Conservation (phyloP, 2,113 vertebrate genomes). For the Cochlearius cochlearius region DNA sequence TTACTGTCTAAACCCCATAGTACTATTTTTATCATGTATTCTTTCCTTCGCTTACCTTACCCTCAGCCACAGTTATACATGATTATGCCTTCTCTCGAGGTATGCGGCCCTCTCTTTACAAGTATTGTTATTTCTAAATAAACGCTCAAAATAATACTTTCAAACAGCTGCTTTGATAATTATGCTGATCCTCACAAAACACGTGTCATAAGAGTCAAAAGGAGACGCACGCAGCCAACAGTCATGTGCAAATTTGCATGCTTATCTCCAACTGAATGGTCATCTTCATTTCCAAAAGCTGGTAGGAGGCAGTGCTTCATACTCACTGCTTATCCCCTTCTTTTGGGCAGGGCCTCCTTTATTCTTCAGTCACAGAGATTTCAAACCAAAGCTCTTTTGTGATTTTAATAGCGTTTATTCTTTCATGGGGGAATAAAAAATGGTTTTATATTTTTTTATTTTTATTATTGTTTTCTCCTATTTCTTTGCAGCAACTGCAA, state of each 20-base stretch:
- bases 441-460: background rate
- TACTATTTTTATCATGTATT: background rate
- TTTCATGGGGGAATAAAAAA: background rate
- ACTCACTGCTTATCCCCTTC: accelerated
- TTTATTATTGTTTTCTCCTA: background rate
- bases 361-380: background rate
- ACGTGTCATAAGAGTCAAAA: background rate
- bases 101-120: background rate
- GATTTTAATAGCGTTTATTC: background rate
- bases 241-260: background rate
- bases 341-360: background rate
- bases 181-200: background rate
- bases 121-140: background rate
- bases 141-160: background rate
- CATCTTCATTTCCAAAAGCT: background rate
- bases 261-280: background rate
- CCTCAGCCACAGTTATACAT: background rate
- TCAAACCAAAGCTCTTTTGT: background rate
- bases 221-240: background rate
- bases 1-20: background rate
- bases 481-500: background rate
- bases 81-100: background rate
- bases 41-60: background rate
- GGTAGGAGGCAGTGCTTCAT: background rate
- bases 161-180: background rate